Conservation (phyloP, 2,888 invertebrate genomes). For the Calliopum simillimum region DNA sequence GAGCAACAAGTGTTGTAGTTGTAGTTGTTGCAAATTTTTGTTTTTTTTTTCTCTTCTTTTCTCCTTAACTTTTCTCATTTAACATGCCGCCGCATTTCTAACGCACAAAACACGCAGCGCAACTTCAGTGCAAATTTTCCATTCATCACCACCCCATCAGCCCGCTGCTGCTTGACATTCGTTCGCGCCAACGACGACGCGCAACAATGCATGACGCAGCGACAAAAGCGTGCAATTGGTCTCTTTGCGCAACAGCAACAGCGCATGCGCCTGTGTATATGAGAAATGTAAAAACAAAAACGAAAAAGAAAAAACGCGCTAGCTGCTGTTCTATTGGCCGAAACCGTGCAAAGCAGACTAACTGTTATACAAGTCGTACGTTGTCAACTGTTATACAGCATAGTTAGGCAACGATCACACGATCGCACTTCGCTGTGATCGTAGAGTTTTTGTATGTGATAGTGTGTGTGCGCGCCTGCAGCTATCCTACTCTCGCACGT, state of each 20-base stretch:
- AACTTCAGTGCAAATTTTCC: slow-evolving; percentile 13
- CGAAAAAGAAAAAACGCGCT: neutral
- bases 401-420: neutral
- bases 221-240: slow-evolving; percentile 56
- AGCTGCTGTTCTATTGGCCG: slow-evolving; percentile 31
- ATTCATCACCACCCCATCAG: slow-evolving; percentile 9
- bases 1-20: neutral
- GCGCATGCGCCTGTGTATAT: slow-evolving; percentile 39
- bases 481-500: too few species aligned
- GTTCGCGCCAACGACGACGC: too few species aligned
- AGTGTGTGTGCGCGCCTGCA: too few species aligned
- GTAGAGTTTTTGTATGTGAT: too few species aligned
- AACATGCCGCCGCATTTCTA: neutral
- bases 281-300: neutral
- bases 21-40: neutral
- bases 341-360: neutral
- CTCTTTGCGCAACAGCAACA: slow-evolving; percentile 43
- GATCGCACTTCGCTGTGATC: neutral
- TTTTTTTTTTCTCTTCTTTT: too few species aligned
- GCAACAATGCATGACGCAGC: neutral
- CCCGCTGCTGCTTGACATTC: neutral
- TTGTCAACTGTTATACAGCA: slow-evolving; percentile 30
- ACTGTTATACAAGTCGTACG: slow-evolving; percentile 39
- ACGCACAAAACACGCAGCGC: slow-evolving; percentile 5
- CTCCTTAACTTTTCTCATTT: neutral